A percentile compares a stretch with the other conserved stretches of the same genome.
phyloP scores from a whole-genome alignment of 2,888 invertebrate genomes.

The Metacarcinus magister region DNA sequence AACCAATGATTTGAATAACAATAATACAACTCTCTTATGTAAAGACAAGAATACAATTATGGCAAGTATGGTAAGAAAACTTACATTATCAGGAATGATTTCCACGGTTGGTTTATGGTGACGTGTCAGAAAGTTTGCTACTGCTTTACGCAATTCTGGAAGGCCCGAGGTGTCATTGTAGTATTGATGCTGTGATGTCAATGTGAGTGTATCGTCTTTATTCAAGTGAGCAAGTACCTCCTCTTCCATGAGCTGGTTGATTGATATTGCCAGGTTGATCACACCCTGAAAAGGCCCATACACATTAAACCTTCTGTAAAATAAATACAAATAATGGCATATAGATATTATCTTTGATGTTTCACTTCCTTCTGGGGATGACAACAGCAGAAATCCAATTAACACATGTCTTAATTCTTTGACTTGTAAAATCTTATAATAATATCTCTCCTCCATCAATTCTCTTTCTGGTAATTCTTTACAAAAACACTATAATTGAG shows the following conservation, averaged over 20 bases:
- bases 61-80: not conserved
- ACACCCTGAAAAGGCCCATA: slow-evolving; percentile 8
- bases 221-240: not conserved
- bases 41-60: not conserved
- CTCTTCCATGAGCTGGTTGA: slow-evolving; percentile 26
- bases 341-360: not conserved
- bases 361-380: not conserved
- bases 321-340: not conserved
- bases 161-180: slow-evolving; percentile 29
- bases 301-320: not conserved
- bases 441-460: not conserved
- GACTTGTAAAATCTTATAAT: not conserved
- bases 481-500: not conserved
- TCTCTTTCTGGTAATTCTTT: not conserved
- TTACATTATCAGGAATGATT: slow-evolving; percentile 1
- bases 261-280: not conserved
- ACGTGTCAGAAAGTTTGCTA: slow-evolving; percentile 35
- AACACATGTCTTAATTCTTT: too few relatives aligned
- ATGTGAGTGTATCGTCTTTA: not conserved
- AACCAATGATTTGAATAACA: too few relatives aligned
- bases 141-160: not conserved
- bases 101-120: not conserved
- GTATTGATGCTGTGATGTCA: slow-evolving; percentile 16
- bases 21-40: too few relatives aligned
- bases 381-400: not conserved